Percentiles rank a stretch among this genome's conserved stretches.
Conservation (phyloP, 2,888 invertebrate species). For the Lordiphosa andalusiaca region DNA sequence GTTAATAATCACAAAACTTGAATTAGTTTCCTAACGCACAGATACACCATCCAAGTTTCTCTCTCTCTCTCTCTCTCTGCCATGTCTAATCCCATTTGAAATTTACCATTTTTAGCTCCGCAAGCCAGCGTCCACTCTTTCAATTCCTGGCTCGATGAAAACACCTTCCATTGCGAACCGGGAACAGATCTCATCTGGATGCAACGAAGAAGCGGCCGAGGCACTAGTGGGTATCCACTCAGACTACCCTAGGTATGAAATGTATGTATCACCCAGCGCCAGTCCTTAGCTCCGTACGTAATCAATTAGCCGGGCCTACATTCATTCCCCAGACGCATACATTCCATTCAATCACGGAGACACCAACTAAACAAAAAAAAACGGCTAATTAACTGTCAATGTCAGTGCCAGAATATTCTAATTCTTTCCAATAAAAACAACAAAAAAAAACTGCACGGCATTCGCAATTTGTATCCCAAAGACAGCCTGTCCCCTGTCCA, state of each 20-base stretch:
- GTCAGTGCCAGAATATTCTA: slow-evolving; percentile 26
- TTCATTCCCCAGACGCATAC: slow-evolving; percentile 5
- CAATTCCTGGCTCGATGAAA: slow-evolving; percentile 97
- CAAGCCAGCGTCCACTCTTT: slow-evolving; percentile 98
- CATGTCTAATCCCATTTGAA: not conserved
- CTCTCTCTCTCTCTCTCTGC: too few relatives aligned
- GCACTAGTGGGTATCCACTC: slow-evolving; percentile 94
- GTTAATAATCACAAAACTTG: not conserved
- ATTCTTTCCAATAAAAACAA: slow-evolving; percentile 21
- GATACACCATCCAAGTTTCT: too few relatives aligned
- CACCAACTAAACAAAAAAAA: too few relatives aligned
- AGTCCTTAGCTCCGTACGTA: slow-evolving; percentile 35
- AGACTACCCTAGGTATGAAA: slow-evolving; percentile 87
- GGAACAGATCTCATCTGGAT: slow-evolving; percentile 83
- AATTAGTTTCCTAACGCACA: not conserved
- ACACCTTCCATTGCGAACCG: slow-evolving; percentile 82
- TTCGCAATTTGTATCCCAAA: too few relatives aligned
- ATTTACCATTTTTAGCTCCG: slow-evolving; percentile 85
- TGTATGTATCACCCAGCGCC: slow-evolving; percentile 73
- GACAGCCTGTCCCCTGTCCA: slow-evolving; percentile 1
- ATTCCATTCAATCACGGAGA: slow-evolving; percentile 8
- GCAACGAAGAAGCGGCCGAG: slow-evolving; percentile 91
- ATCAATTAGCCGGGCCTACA: slow-evolving; percentile 27
- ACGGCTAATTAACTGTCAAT: slow-evolving; percentile 62
- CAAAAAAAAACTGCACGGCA: too few relatives aligned